Conservation (phyloP, 2,888 invertebrate genomes). For the Hoplodrina blanda region DNA sequence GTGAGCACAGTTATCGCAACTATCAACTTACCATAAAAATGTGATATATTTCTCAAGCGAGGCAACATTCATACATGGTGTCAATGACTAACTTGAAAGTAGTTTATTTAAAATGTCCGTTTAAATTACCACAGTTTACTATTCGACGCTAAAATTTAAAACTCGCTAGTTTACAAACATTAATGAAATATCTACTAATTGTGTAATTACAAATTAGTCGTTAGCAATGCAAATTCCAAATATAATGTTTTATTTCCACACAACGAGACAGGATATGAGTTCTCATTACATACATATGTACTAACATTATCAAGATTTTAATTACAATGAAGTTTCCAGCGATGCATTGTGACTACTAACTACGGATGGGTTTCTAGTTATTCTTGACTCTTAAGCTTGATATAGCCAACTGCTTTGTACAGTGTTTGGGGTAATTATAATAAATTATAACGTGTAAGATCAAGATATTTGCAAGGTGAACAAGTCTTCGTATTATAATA, state of each 20-base stretch:
- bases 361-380: conserved; percentile 9
- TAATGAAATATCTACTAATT: conserved; percentile 28
- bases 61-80: conserved; percentile 8
- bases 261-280: conserved; percentile 46
- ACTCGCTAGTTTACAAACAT: conserved; percentile 20
- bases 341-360: conserved; percentile 25
- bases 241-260: conserved; percentile 45
- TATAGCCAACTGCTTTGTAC: conserved; percentile 14
- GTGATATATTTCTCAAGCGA: conserved; percentile 24
- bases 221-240: conserved; percentile 48
- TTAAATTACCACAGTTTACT: conserved; percentile 4
- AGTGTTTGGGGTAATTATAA: conserved; percentile 22
- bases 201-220: conserved; percentile 32
- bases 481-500: conserved; percentile 23
- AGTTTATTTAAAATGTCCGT: neutral
- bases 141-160: conserved; percentile 1
- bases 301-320: conserved; percentile 51
- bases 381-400: conserved; percentile 17
- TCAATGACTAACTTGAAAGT: conserved; percentile 34
- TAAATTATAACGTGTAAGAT: conserved; percentile 28
- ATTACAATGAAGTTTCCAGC: conserved; percentile 45
- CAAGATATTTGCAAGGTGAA: conserved; percentile 46
- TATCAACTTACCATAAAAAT: conserved; percentile 21
- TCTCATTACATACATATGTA: conserved; percentile 44
- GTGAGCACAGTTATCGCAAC: conserved; percentile 24